phyloP scores from a whole-genome alignment of 2,888 invertebrate genomes.

The Microctonus brassicae region DNA sequence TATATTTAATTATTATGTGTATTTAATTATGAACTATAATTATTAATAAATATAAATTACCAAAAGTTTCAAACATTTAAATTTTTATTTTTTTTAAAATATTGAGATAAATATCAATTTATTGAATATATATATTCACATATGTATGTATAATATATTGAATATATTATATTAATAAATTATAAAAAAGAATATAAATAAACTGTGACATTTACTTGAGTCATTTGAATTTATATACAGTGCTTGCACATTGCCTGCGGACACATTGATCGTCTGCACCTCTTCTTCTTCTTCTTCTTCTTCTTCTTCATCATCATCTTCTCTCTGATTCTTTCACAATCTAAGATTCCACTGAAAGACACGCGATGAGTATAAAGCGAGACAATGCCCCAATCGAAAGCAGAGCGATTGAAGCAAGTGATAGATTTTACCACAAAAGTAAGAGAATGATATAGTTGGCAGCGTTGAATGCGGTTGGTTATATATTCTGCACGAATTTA shows the following conservation, averaged over 20 bases:
- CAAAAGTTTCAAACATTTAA: no score
- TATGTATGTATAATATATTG: no score
- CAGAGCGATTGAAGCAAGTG: constrained; percentile 33
- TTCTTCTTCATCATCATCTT: background rate
- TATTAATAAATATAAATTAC: no score
- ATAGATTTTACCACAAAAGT: constrained; percentile 30
- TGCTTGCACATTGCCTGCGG: constrained; percentile 17
- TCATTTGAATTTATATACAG: background rate
- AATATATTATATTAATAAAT: no score
- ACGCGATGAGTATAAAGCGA: constrained; percentile 11
- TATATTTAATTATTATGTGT: no score
- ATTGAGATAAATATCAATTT: no score
- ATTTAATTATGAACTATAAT: no score
- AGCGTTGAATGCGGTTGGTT: background rate
- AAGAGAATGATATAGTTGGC: background rate
- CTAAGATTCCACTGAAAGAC: constrained; percentile 17
- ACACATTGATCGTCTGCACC: constrained; percentile 14
- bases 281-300: background rate
- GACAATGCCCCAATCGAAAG: constrained; percentile 26
- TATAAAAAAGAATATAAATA: background rate
- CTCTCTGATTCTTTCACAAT: constrained; percentile 17
- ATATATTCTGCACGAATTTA: background rate
- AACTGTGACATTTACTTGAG: background rate
- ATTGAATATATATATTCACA: no score
- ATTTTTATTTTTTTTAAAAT: no score